Evolutionary conservation across 2,113 vertebrate species (phyloP), one percentile per base, ranked within the genome.

Genomic region (Muntiacus muntjak): DNA sequence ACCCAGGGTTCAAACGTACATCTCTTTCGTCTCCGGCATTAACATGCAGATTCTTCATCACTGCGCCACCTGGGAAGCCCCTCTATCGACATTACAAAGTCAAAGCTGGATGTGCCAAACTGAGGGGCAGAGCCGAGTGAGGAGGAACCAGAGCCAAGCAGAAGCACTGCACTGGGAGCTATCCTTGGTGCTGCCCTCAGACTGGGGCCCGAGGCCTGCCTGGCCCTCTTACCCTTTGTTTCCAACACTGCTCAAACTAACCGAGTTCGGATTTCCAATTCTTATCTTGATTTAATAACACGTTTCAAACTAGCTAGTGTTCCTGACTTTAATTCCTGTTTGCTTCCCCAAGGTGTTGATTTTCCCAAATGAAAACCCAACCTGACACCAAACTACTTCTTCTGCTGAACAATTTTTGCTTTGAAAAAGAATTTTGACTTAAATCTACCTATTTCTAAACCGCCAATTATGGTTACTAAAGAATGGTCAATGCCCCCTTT

Each of bases 141-240:
- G 8, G 87, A 95, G 79, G 91, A 94, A 60, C 54, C 30, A 1
- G 79, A 45, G 57, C 71, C 54, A 19, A 47, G 26, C 36, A 50
- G 43, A 88, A 79, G 36, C 43, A 25, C 3, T 7, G 10, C 45
- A 43, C 87, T 87, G 79, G 92, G 97, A 98, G 97, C 96, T 97
- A 84, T 96, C 96, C 97, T 96, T 96, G 96, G 97, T 97, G 95
- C 96, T 97, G 92, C 92, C 58, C 79, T 94, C 54, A 96, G 86
- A 52, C 47, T 6, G 7, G 40, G 14, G 8, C 21, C 90, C 30
- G 10, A 5, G 45, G 33, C 26, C 7, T 28, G 25, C 54, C 43
- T 16, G 84, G 58, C 8, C 57, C 33, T 43, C 28, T n/a, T 47
- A 25, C 60, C 13, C n/a, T 89, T 6, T 3, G 23, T 58, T 93